Evolutionary conservation across 2,797 vertebrate genomes (phyloP).

Genomic region (Sebastes reedi): DNA sequence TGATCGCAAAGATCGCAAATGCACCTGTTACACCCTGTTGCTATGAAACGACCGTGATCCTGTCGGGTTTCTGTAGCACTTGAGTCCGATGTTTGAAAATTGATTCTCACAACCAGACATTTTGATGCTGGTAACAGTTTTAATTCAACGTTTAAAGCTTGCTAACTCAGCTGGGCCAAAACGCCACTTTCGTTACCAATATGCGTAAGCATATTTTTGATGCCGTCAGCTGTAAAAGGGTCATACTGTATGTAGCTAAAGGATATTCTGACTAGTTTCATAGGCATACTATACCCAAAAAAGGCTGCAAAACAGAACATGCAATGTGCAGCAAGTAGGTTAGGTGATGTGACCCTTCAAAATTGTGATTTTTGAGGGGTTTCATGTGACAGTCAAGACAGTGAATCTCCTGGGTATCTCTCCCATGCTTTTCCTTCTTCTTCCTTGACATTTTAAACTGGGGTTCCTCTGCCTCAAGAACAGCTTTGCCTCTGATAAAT

Average conservation of each 20-base stretch:
- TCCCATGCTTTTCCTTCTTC: neutral
- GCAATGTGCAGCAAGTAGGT: neutral
- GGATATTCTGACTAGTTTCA: neutral
- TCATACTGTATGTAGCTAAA: neutral
- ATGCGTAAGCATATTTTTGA: no score
- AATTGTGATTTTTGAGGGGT: neutral
- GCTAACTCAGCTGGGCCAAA: no score
- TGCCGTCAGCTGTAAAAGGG: no score
- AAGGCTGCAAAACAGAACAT: neutral
- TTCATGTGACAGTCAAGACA: neutral
- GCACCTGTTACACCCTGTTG: no score
- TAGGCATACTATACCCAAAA: neutral
- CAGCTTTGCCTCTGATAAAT: neutral
- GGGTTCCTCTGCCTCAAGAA: neutral
- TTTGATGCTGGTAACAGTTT: no score
- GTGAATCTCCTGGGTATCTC: neutral
- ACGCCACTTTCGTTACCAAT: no score
- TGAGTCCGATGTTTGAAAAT: no score
- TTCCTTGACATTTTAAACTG: neutral
- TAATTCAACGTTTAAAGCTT: no score
- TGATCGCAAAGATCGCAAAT: no score
- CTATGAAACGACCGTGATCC: no score
- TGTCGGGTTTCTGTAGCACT: no score
- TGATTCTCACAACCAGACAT: no score
- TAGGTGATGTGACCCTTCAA: neutral